These are phyloP conservation scores for Sinocyclocheilus anophthalmus DNA, from an alignment of 2,113 vertebrate genomes.

Conservation along the genomic window DNA sequence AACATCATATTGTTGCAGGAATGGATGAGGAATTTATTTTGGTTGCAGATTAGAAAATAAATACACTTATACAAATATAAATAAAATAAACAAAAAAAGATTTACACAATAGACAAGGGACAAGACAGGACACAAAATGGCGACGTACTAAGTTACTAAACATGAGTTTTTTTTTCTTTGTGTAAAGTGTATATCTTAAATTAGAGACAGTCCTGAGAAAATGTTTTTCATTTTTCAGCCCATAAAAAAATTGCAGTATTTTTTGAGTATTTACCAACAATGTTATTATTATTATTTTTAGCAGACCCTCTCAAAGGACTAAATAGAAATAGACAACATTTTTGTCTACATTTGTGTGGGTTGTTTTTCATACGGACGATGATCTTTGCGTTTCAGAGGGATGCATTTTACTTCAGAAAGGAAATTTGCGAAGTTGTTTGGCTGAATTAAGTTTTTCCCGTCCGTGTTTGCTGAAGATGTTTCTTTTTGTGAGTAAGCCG, in stretches of 20 bases:
- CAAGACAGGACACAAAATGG: not conserved
- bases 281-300: not conserved
- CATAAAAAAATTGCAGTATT: not conserved
- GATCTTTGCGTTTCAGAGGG: not conserved
- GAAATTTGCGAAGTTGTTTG: not conserved
- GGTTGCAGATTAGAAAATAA: not conserved
- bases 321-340: too few relatives aligned
- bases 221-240: not conserved
- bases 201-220: not conserved
- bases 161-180: not conserved
- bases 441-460: not conserved
- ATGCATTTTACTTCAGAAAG: not conserved
- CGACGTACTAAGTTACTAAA: not conserved
- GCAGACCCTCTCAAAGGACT: too few relatives aligned
- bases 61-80: not conserved
- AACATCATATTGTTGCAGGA: not conserved
- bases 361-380: not conserved
- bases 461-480: constrained; percentile 30
- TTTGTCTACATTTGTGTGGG: not conserved
- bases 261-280: too few relatives aligned
- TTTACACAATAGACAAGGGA: too few relatives aligned
- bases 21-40: constrained; percentile 7
- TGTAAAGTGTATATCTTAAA: not conserved
- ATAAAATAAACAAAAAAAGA: not conserved
- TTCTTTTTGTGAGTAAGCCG: constrained; percentile 66